Percentiles rank a stretch among this genome's conserved stretches.
These are phyloP conservation scores for Campoplex nolae DNA, from an alignment of 2,888 invertebrate genomes.

Conservation along the genomic window DNA sequence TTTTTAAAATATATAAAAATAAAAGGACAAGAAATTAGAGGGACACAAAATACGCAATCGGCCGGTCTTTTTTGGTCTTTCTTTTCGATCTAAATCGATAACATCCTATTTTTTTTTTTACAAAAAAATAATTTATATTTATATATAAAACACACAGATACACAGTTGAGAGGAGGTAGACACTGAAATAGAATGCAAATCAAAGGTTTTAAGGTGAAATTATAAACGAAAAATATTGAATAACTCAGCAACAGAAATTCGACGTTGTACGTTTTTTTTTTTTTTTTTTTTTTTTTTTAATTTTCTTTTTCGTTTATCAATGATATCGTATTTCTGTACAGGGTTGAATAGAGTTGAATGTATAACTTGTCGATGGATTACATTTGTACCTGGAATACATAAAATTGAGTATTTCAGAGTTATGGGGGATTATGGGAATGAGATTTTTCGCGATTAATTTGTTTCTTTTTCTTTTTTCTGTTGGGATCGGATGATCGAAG, in stretches of 20 bases:
- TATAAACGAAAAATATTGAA: background rate
- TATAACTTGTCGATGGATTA: background rate
- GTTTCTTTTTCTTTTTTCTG: background rate
- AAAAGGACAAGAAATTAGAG: conserved; percentile 13
- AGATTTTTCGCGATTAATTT: background rate
- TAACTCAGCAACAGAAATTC: conserved; percentile 51
- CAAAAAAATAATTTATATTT: background rate
- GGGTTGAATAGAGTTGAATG: conserved; percentile 23
- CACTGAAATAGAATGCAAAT: background rate
- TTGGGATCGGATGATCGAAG: background rate
- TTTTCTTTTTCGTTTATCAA: background rate
- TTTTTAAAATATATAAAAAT: background rate
- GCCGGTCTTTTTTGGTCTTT: conserved; percentile 49
- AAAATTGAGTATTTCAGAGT: conserved; percentile 19
- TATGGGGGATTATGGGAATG: background rate
- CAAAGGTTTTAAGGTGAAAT: background rate
- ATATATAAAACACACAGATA: background rate
- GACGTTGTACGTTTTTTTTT: conserved; percentile 38
- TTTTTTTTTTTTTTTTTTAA: background rate
- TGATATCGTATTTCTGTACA: conserved; percentile 48
- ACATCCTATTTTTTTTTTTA: conserved; percentile 1
- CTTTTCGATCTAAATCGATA: conserved; percentile 1
- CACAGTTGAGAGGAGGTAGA: conserved; percentile 9
- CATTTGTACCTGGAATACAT: conserved; percentile 57
- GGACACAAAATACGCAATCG: conserved; percentile 45